These are phyloP conservation scores for Drosophila subsilvestris DNA, from an alignment of 2,888 invertebrate species.

Conservation along the genomic window DNA sequence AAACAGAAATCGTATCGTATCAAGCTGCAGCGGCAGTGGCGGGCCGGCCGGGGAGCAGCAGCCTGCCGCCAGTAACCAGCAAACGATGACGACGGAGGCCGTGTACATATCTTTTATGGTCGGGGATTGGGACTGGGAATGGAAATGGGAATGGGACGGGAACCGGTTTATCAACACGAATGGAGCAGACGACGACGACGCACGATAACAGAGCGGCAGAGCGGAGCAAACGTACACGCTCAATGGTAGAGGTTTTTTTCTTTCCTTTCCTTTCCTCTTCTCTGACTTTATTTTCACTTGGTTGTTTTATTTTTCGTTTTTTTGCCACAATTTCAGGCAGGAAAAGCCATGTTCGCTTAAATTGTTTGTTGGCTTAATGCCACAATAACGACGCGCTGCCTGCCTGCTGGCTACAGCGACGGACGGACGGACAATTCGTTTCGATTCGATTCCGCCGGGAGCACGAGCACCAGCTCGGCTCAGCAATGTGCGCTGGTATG, in stretches of 20 bases:
- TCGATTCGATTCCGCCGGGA: conserved; percentile 5
- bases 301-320: conserved; percentile 39
- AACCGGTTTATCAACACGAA: conserved; percentile 73
- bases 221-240: conserved; percentile 57
- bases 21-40: not conserved
- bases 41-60: not conserved
- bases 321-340: conserved; percentile 74
- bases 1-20: not conserved
- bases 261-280: conserved; percentile 19
- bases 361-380: conserved; percentile 79
- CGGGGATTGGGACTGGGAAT: conserved; percentile 23
- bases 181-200: conserved; percentile 48
- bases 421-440: not conserved
- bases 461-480: conserved; percentile 5
- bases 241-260: conserved; percentile 45
- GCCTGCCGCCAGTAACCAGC: conserved; percentile 18
- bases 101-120: conserved; percentile 46
- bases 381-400: conserved; percentile 66
- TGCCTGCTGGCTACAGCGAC: conserved; percentile 45
- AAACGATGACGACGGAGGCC: conserved; percentile 40
- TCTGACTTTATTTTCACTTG: conserved; percentile 42
- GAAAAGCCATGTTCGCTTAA: conserved; percentile 76
- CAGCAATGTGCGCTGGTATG: not conserved
- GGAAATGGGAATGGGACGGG: conserved; percentile 34
- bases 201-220: conserved; percentile 66